Evolutionary conservation across 1,140 invertebrate genomes (phyloP), one percentile per base, ranked within the genome.

Genomic region (Apis florea): DNA sequence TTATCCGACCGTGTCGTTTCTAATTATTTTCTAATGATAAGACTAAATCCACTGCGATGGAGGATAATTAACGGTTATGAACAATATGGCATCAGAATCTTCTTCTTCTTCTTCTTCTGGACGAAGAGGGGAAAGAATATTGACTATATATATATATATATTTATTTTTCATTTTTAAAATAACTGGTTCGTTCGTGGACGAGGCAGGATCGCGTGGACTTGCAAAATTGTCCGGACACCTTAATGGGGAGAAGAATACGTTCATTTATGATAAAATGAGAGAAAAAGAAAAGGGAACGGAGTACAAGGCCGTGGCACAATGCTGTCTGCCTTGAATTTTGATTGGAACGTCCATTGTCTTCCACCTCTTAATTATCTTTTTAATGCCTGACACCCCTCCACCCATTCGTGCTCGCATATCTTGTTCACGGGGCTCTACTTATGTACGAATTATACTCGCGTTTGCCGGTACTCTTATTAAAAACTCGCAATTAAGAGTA

Each of bases 301-400:
- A 72, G 49, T 26, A 53, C 73, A 83, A 86, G 71, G 56, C 81
- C 40, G 80, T 24, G 69, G 75, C 66, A 88, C 84, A 89, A 89
- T 86, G 78, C 66, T 75, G 83, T 88, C 82, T 89, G 86, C 68
- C 67, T 83, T 74, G 83, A 89, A 85, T 84, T 86, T 86, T 63
- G 79, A 86, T 84, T 78, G 79, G 77, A 54, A 71, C 67, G 58
- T 51, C 83, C 73, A 89, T 90, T 89, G 88, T 90, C 53, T 82
- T 75, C 79, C 67, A 78, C 21, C 53, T 53, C 31, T 89, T 88
- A 88, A 88, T 87, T 89, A 88, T 86, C 82, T 82, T 76, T 89
- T 79, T 86, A 81, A 87, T 82, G 15, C 69, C 54, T 53, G 63
- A 11, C 15, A 19, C 13, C 0, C 12, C 10, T n/a, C 40, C 12